phyloP scores from a whole-genome alignment of 2,113 vertebrate genomes.

The Platanista minor region DNA sequence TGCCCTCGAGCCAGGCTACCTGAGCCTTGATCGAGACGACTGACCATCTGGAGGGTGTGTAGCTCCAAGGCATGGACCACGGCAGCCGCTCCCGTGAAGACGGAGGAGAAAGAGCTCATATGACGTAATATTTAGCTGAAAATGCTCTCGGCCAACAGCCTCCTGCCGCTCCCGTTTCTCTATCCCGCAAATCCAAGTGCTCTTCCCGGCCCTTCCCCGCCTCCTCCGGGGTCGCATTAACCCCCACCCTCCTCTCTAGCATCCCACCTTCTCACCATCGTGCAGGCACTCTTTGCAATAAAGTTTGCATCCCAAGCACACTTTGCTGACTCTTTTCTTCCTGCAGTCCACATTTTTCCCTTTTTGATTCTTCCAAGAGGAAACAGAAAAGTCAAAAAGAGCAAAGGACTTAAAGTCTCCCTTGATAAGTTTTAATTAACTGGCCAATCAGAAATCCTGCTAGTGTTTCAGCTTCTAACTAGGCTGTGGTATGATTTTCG shows the following conservation, averaged over 20 bases:
- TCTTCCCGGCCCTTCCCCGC: neutral
- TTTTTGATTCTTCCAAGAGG: neutral
- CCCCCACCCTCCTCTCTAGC: neutral
- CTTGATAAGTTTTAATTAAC: neutral
- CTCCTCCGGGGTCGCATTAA: neutral
- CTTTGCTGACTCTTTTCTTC: neutral
- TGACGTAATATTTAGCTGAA: neutral
- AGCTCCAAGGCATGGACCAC: neutral
- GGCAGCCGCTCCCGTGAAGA: accelerated
- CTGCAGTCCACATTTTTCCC: neutral
- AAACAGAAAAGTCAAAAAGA: constrained; percentile 14
- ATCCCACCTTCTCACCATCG: neutral
- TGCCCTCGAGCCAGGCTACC: neutral
- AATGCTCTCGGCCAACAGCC: neutral
- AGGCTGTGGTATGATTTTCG: neutral
- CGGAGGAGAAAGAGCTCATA: too few relatives aligned
- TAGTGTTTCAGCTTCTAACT: neutral
- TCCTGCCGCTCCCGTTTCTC: neutral
- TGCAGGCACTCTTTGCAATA: neutral
- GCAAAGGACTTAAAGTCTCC: neutral
- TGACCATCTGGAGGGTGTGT: neutral
- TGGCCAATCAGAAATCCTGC: neutral
- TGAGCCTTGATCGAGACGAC: too few relatives aligned
- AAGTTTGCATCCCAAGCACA: neutral
- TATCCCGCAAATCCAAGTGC: neutral